A percentile compares a stretch with the other conserved stretches of the same genome.
These are phyloP conservation scores for Caenorhabditis sp. DNA, from an alignment of 2,888 invertebrate genomes.

Conservation along the genomic window DNA sequence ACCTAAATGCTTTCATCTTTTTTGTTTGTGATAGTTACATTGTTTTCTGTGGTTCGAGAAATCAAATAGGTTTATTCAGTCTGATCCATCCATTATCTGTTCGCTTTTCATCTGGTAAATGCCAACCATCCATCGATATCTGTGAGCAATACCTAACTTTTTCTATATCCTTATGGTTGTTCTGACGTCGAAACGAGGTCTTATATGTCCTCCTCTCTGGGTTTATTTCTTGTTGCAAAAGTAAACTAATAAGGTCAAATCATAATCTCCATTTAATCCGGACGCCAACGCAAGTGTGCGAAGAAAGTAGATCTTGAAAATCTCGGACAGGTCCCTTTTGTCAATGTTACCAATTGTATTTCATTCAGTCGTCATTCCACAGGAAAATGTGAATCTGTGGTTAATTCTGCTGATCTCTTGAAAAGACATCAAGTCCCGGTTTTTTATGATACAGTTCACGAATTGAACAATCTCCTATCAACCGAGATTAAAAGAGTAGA, in stretches of 20 bases:
- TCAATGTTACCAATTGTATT: too few relatives aligned
- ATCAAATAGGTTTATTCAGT: background rate
- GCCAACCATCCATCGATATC: background rate
- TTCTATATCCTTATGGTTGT: background rate
- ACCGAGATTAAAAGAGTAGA: constrained; percentile 16
- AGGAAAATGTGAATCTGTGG: background rate
- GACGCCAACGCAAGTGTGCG: background rate
- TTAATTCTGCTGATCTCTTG: background rate
- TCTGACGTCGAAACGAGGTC: background rate
- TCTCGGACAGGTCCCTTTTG: too few relatives aligned
- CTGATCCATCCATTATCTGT: background rate
- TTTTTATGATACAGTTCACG: constrained; percentile 36
- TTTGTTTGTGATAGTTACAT: too few relatives aligned
- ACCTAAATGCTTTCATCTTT: too few relatives aligned
- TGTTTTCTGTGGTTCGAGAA: too few relatives aligned
- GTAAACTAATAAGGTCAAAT: constrained; percentile 5
- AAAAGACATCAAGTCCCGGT: constrained; percentile 6
- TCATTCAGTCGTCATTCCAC: too few relatives aligned
- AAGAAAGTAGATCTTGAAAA: background rate
- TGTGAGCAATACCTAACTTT: background rate
- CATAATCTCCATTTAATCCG: constrained; percentile 20
- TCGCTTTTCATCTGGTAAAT: background rate
- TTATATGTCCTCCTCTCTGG: background rate
- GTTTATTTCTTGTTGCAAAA: background rate
- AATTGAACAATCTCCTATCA: constrained; percentile 28